phyloP scores from a whole-genome alignment of 2,797 vertebrate species.

The Melanogrammus aeglefinus region DNA sequence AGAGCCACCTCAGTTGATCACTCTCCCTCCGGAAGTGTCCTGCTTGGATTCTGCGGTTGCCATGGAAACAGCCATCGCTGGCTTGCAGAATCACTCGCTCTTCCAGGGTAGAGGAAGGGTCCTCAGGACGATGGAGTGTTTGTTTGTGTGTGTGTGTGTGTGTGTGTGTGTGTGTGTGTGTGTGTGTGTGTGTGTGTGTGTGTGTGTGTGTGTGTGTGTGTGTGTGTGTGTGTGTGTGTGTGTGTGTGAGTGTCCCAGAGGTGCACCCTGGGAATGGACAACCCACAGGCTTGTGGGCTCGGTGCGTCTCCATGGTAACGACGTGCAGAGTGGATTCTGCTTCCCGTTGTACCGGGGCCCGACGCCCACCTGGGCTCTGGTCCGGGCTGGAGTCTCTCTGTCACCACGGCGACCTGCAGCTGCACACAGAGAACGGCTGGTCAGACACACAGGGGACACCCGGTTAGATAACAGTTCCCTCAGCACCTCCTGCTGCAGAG shows the following conservation, averaged over 20 bases:
- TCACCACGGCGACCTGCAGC: neutral
- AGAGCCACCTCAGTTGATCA: neutral
- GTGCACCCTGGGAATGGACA: conserved; percentile 14
- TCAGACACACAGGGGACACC: conserved; percentile 4
- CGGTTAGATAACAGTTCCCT: neutral
- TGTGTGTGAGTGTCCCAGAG: neutral
- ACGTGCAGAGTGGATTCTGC: conserved; percentile 25
- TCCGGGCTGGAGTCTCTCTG: conserved; percentile 8
- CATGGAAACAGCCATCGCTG: conserved; percentile 1
- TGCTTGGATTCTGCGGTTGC: neutral
- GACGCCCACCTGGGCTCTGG: neutral
- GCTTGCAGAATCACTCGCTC: neutral
- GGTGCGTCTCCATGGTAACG: conserved; percentile 52
- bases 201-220: neutral
- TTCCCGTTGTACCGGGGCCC: neutral
- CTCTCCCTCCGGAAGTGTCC: neutral
- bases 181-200: neutral
- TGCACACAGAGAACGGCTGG: neutral
- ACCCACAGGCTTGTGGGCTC: conserved; percentile 1
- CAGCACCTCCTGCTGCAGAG: no score
- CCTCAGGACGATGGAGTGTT: neutral
- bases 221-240: neutral
- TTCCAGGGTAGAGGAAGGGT: neutral
- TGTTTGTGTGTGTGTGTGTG: neutral
- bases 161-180: neutral